Conservation (phyloP, 2,113 vertebrate genomes). For the Sinocyclocheilus anophthalmus region DNA sequence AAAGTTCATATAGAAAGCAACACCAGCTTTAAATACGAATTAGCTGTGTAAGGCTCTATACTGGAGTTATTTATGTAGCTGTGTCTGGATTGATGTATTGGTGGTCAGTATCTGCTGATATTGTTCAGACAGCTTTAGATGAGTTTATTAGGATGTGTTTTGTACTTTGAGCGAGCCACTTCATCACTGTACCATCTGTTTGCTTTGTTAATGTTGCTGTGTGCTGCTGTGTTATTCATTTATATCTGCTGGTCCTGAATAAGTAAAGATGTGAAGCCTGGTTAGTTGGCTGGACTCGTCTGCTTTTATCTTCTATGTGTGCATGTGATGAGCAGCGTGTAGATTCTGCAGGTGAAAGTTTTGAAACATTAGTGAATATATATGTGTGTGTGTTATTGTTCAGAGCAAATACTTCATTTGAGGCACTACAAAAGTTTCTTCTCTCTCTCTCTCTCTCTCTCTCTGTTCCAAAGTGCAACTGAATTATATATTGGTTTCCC, state of each 20-base stretch:
- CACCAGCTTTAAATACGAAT: neutral
- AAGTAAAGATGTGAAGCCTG: neutral
- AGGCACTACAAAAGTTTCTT: neutral
- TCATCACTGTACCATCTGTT: conserved; percentile 26
- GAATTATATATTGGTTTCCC: conserved; percentile 46
- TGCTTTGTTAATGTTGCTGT: conserved; percentile 5
- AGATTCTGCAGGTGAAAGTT: neutral
- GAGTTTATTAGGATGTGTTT: neutral
- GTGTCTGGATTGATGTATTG: neutral
- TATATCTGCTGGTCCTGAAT: conserved; percentile 7
- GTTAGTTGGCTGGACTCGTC: neutral
- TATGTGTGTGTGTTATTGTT: neutral
- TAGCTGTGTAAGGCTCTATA: neutral
- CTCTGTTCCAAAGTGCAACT: conserved; percentile 19
- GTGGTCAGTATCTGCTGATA: neutral
- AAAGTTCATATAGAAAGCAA: neutral
- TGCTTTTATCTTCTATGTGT: neutral
- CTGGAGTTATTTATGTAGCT: neutral
- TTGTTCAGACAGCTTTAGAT: neutral
- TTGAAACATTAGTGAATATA: neutral
- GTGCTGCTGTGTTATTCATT: neutral
- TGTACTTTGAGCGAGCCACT: neutral
- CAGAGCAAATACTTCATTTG: neutral
- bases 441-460: neutral
- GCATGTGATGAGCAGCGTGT: neutral